Conservation (phyloP, 2,888 invertebrate species). For the Drosophila kuntzei region DNA sequence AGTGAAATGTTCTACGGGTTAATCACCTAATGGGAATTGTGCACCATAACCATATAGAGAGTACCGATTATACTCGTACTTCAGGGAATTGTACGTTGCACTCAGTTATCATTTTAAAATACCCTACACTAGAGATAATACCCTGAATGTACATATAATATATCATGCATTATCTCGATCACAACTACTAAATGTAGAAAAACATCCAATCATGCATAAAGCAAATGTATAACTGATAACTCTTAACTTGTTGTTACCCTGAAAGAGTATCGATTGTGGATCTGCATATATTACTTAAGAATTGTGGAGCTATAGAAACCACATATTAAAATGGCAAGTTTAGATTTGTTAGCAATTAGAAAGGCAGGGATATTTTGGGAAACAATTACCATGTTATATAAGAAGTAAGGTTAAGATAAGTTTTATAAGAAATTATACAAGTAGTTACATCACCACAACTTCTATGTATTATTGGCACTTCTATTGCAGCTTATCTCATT, state of each 20-base stretch:
- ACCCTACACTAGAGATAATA: constrained; percentile 8
- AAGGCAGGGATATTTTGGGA: neutral
- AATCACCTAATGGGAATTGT: constrained; percentile 40
- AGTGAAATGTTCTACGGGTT: constrained; percentile 44
- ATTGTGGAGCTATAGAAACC: neutral
- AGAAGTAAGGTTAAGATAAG: neutral
- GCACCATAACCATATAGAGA: neutral
- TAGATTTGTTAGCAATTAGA: neutral
- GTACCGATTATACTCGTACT: constrained; percentile 2
- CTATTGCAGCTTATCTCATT: neutral
- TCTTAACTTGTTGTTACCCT: neutral
- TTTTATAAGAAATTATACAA: neutral
- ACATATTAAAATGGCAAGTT: neutral
- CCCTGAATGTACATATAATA: neutral
- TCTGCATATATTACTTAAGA: too few species aligned
- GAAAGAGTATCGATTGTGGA: too few species aligned
- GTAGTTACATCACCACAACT: neutral
- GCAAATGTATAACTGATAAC: neutral
- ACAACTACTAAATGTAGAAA: constrained; percentile 14
- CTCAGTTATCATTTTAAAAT: constrained; percentile 16
- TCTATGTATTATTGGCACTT: neutral
- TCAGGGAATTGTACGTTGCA: constrained; percentile 10
- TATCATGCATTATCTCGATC: constrained; percentile 5
- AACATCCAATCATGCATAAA: neutral
- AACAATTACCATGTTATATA: neutral